phyloP scores from a whole-genome alignment of 2,113 vertebrate species.

The Oncorhynchus masou region DNA sequence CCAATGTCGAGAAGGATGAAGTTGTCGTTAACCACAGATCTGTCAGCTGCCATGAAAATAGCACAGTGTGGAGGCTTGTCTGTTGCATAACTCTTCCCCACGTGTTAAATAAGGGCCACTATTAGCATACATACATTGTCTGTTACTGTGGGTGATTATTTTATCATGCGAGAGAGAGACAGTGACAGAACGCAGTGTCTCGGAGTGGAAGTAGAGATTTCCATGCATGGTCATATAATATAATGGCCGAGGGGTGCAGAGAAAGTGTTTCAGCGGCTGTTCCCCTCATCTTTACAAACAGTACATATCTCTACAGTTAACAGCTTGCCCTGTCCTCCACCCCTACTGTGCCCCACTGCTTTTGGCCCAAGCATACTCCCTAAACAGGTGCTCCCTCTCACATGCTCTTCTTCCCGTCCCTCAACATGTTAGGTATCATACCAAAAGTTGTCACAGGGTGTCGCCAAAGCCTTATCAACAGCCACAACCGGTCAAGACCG shows the following conservation, averaged over 20 bases:
- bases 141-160: not conserved
- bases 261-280: not conserved
- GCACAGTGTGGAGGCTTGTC: too few relatives aligned
- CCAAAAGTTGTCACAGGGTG: not conserved
- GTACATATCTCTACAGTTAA: not conserved
- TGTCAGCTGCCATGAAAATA: too few relatives aligned
- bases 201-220: too few relatives aligned
- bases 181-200: not conserved
- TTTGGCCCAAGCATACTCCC: not conserved
- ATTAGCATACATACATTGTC: not conserved
- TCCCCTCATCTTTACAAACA: not conserved
- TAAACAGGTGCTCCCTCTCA: not conserved
- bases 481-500: not conserved
- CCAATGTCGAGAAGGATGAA: too few relatives aligned
- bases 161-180: not conserved
- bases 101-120: too few relatives aligned
- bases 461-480: constrained; percentile 22
- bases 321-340: not conserved
- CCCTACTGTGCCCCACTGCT: not conserved
- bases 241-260: not conserved
- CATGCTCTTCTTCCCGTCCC: not conserved
- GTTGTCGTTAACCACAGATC: too few relatives aligned
- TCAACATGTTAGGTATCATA: not conserved
- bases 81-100: too few relatives aligned
- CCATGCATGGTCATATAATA: not conserved